Evolutionary conservation across 2,797 vertebrate genomes (phyloP).

Genomic region (Uromys caudimaculatus): DNA sequence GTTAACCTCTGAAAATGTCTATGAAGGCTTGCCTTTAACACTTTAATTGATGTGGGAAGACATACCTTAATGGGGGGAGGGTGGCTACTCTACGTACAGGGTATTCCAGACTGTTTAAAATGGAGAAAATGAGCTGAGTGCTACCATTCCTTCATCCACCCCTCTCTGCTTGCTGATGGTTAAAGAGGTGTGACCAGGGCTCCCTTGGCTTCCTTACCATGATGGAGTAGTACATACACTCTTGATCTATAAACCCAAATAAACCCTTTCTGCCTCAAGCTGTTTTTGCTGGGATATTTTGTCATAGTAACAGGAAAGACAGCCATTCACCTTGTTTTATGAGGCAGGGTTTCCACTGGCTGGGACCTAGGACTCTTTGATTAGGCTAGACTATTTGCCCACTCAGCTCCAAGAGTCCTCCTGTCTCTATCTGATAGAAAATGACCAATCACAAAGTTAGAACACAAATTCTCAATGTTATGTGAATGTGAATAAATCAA

Average conservation of each 20-base stretch:
- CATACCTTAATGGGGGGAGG: neutral
- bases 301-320: neutral
- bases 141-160: too few species aligned
- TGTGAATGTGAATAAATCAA: neutral
- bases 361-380: neutral
- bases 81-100: neutral
- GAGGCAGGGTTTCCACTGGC: neutral
- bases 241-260: neutral
- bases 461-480: neutral
- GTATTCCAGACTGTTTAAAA: neutral
- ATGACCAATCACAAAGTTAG: neutral
- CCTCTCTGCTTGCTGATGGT: neutral
- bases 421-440: neutral
- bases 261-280: neutral
- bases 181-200: neutral
- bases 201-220: neutral
- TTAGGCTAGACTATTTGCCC: neutral
- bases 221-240: neutral
- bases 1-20: neutral
- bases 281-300: neutral
- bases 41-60: neutral
- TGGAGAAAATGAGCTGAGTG: neutral
- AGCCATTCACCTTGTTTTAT: neutral
- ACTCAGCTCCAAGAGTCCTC: neutral
- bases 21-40: neutral